A percentile compares a stretch with the other conserved stretches of the same genome.
phyloP scores from a whole-genome alignment of 2,888 invertebrate genomes.

The Lasioglossum calceatum region DNA sequence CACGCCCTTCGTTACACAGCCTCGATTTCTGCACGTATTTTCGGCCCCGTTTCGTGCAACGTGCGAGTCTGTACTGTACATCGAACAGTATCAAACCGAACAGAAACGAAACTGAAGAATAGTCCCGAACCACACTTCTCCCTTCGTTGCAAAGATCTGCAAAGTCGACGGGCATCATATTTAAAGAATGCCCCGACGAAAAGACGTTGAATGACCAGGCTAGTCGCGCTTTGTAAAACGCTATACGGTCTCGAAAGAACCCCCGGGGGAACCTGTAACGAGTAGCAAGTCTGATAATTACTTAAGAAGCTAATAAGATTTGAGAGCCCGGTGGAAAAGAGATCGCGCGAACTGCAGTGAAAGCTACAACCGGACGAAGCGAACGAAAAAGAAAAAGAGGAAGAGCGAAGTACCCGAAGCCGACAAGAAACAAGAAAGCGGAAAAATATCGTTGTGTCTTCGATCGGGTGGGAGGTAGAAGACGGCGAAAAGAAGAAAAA shows the following conservation, averaged over 20 bases:
- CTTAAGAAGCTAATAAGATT: neutral
- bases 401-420: neutral
- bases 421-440: neutral
- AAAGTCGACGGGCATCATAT: neutral
- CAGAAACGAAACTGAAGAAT: too few species aligned
- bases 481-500: neutral
- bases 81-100: neutral
- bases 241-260: neutral
- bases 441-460: neutral
- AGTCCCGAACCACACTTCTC: neutral
- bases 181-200: too few species aligned
- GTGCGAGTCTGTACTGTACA: too few species aligned
- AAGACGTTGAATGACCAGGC: too few species aligned
- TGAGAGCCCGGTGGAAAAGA: neutral
- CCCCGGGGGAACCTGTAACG: neutral
- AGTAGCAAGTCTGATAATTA: neutral
- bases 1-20: too few species aligned
- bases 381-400: neutral
- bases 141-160: neutral
- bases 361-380: neutral
- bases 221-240: neutral
- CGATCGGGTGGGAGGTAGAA: neutral
- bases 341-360: neutral
- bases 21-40: too few species aligned
- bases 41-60: too few species aligned